Percentiles rank a stretch among this genome's conserved stretches.
These are phyloP conservation scores for Wiebesia pumilae DNA, from an alignment of 1,140 invertebrate genomes.

Conservation along the genomic window DNA sequence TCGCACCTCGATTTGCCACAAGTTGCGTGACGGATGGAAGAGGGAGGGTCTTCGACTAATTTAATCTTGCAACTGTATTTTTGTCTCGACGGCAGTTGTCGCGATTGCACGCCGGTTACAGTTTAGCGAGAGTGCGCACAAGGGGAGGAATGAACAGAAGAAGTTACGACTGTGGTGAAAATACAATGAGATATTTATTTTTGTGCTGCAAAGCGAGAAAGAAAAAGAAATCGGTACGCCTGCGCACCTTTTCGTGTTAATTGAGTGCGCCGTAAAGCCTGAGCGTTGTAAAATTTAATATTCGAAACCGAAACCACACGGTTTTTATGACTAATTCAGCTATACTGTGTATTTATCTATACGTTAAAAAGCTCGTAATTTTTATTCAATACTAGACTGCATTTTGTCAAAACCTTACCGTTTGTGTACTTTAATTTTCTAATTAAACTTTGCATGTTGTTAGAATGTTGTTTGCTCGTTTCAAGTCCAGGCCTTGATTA, in stretches of 20 bases:
- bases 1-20: not conserved
- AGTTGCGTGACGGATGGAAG: not conserved
- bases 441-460: not conserved
- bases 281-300: slow-evolving; percentile 34
- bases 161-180: slow-evolving; percentile 25
- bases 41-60: not conserved
- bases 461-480: not conserved
- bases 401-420: not conserved
- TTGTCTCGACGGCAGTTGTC: no score
- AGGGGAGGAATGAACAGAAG: not conserved
- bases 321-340: slow-evolving; percentile 18
- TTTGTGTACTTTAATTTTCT: not conserved
- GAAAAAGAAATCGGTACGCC: not conserved
- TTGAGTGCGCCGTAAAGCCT: slow-evolving; percentile 15
- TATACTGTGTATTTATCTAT: not conserved
- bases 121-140: slow-evolving; percentile 12
- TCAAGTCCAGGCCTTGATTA: not conserved
- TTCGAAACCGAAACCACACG: not conserved
- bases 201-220: slow-evolving; percentile 3
- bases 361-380: slow-evolving; percentile 7
- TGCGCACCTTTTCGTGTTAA: slow-evolving; percentile 20
- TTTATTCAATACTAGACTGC: not conserved
- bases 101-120: not conserved
- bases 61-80: slow-evolving; percentile 1
- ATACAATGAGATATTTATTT: slow-evolving; percentile 38